Percentiles rank a stretch among this genome's conserved stretches.
phyloP scores from a whole-genome alignment of 1,140 invertebrate species.

The Maniola jurtina region DNA sequence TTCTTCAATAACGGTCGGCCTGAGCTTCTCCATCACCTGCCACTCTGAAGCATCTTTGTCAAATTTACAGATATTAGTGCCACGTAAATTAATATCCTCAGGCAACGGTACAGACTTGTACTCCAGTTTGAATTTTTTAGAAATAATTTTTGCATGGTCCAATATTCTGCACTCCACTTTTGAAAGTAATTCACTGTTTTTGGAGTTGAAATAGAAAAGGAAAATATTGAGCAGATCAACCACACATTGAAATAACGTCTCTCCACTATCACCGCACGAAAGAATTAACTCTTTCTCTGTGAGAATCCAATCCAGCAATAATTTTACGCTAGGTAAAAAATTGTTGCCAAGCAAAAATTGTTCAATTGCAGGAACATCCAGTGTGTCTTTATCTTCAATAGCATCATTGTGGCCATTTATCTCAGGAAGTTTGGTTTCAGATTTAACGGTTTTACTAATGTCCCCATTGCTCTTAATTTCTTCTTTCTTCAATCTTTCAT shows the following conservation, averaged over 20 bases:
- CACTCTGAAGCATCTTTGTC: slow-evolving; percentile 85
- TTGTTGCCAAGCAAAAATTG: slow-evolving; percentile 68
- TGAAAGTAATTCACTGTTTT: slow-evolving; percentile 38
- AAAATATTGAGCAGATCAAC: slow-evolving; percentile 75
- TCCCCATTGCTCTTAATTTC: slow-evolving; percentile 29
- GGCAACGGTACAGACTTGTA: slow-evolving; percentile 82
- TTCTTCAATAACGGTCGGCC: slow-evolving; percentile 80
- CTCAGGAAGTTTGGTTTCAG: slow-evolving; percentile 22
- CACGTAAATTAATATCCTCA: slow-evolving; percentile 86
- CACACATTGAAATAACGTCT: slow-evolving; percentile 72
- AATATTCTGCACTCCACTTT: slow-evolving; percentile 49
- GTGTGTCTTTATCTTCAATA: slow-evolving; percentile 22
- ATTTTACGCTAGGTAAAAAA: slow-evolving; percentile 64
- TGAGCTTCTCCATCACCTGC: slow-evolving; percentile 81
- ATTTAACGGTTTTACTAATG: slow-evolving; percentile 17
- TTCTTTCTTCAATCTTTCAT: slow-evolving; percentile 34
- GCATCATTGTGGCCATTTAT: slow-evolving; percentile 24
- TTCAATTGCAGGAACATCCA: slow-evolving; percentile 46
- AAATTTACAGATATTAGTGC: slow-evolving; percentile 82
- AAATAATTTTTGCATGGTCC: slow-evolving; percentile 53
- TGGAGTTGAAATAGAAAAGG: slow-evolving; percentile 61
- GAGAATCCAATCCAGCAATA: slow-evolving; percentile 70
- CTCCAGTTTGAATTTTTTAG: slow-evolving; percentile 72
- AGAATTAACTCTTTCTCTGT: slow-evolving; percentile 73
- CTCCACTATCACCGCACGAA: slow-evolving; percentile 73